These are phyloP conservation scores for Pseudomyrmex pallidus DNA, from an alignment of 1,140 invertebrate species.

Conservation along the genomic window DNA sequence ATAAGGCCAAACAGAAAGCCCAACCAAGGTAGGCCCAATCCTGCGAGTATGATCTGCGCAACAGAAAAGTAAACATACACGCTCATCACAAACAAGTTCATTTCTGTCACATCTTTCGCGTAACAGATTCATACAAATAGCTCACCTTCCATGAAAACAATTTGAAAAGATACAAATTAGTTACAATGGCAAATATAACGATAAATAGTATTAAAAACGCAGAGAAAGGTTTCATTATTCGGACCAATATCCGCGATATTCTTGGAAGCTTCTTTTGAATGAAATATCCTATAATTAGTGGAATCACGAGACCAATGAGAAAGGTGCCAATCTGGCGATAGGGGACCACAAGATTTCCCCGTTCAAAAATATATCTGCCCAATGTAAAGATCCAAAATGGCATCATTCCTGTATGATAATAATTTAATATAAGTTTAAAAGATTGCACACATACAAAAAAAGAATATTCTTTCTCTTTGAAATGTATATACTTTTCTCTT, in stretches of 20 bases:
- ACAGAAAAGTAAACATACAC: constrained; percentile 71
- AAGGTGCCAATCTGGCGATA: constrained; percentile 92
- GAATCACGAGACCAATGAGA: constrained; percentile 92
- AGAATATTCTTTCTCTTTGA: neutral
- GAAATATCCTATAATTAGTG: constrained; percentile 92
- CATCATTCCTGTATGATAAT: constrained; percentile 91
- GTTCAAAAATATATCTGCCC: constrained; percentile 92
- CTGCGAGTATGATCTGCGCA: constrained; percentile 91
- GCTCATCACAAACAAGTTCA: too few relatives aligned
- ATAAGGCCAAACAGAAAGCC: constrained; percentile 93
- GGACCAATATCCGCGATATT: constrained; percentile 89
- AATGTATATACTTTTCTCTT: constrained; percentile 72
- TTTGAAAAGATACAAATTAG: constrained; percentile 96
- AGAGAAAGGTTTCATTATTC: constrained; percentile 95
- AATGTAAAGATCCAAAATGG: constrained; percentile 97
- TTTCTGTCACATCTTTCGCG: too few relatives aligned
- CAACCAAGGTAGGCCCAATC: constrained; percentile 93
- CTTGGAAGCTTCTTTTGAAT: constrained; percentile 90
- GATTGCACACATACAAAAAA: neutral
- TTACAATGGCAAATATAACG: constrained; percentile 95
- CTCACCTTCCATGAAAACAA: constrained; percentile 94
- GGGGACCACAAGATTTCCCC: constrained; percentile 91
- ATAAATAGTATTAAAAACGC: constrained; percentile 94
- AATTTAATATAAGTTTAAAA: constrained; percentile 64
- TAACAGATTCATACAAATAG: constrained; percentile 8